Base-by-base conservation (phyloP, 2,888 invertebrate genomes). In the Lingula anatina region DNA sequence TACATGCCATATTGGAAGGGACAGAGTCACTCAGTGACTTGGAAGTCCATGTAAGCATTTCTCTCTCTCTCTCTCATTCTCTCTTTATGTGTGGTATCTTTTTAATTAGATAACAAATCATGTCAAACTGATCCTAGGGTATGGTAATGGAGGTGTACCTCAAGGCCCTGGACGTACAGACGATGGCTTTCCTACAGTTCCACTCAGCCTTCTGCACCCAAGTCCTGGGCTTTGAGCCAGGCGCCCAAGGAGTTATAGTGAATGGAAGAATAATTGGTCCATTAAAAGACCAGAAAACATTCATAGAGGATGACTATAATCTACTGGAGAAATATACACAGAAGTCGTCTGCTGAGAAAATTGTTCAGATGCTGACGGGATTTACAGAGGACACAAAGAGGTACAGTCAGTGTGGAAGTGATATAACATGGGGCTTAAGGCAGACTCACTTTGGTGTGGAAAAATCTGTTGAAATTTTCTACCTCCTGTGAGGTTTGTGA, bases 261-360 rank as follows among this genome's bases (percentile, higher is more conserved):
- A 97, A 97, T 80, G 93, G 95, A 15, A 83, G 90, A 54, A 82
- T 95, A 28, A 81, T 93, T 50, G 97, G 95, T 0, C 93, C 95
- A 0, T 79, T 97, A 5, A 79, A 82, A 1, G 77, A 80, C 0
- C 79, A 82, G 23, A 94, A 96, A 71, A 77, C 78, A 24, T 92
- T 97, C 72, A 85, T 85, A 3, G 79, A 83, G 27, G 94, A 95
- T 46, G 97, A 99, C 79, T 94, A 94, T 73, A 82, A 85, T 31
- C 80, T 99, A 28, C 80, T 97, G 44, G 94, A 97, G 72, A 65
- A 67, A 43, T 59, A 60, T 46, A 55, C 66, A 4, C 53, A 51
- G 25, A 61, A 67, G 48, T 56, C 61, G 36, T 64, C 64, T 15
- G 70, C 66, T 25, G 57, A 56, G 37, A 65, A 65, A 37, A 59